Evolutionary conservation across 1,140 invertebrate species (phyloP).

Genomic region (Philotrypesis tridentata): DNA sequence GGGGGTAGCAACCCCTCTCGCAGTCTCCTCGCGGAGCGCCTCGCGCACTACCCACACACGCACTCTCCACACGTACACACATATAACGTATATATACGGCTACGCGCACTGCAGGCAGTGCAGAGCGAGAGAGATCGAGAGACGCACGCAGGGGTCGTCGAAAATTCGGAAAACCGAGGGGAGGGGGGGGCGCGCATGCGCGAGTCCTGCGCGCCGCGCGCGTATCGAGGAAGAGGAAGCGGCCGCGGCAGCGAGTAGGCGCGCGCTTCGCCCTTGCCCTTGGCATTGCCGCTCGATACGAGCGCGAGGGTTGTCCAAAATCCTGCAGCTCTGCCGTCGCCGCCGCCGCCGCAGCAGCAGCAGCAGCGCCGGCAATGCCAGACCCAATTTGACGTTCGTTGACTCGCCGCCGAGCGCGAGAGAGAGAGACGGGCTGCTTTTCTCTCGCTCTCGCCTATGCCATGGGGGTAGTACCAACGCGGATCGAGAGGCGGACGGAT

Average conservation of each 20-base stretch:
- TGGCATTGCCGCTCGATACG: conserved; percentile 75
- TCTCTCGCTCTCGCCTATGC: too few species aligned
- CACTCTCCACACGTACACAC: conserved; percentile 27
- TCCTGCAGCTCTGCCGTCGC: too few species aligned
- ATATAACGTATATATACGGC: conserved; percentile 49
- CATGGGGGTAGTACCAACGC: not conserved
- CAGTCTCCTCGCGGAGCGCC: too few species aligned
- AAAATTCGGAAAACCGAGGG: not conserved
- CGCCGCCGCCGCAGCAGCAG: not conserved
- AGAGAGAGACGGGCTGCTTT: too few species aligned
- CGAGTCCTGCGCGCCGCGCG: not conserved
- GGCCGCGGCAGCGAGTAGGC: conserved; percentile 20
- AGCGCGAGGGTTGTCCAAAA: conserved; percentile 69
- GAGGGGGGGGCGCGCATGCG: too few species aligned
- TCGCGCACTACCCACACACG: not conserved
- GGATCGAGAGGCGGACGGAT: not conserved
- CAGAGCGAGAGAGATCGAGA: too few species aligned
- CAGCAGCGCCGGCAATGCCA: conserved; percentile 34
- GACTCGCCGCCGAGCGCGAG: conserved; percentile 9
- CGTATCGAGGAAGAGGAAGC: conserved; percentile 62
- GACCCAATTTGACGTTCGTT: conserved; percentile 61
- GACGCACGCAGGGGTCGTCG: not conserved
- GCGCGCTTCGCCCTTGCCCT: conserved; percentile 71
- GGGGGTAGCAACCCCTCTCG: too few species aligned
- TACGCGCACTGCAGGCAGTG: too few species aligned